A percentile compares a stretch with the other conserved stretches of the same genome.
These are phyloP conservation scores for Enteromius mattozi DNA, from an alignment of 2,797 vertebrate species.

Conservation along the genomic window DNA sequence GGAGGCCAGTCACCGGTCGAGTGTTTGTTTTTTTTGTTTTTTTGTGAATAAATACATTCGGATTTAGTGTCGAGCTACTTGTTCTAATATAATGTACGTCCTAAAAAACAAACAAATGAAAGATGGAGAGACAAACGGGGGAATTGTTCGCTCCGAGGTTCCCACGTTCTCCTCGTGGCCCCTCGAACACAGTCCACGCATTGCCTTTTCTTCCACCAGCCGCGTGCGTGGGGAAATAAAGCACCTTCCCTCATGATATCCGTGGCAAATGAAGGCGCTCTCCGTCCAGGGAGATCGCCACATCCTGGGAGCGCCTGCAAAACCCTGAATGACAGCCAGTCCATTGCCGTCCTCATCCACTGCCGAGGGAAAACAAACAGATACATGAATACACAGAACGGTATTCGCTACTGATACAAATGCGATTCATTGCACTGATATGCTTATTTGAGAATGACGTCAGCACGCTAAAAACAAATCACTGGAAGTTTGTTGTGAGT, in stretches of 20 bases:
- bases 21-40: slow-evolving; percentile 48
- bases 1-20: slow-evolving; percentile 58
- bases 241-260: slow-evolving; percentile 73
- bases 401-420: not conserved
- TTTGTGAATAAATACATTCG: slow-evolving; percentile 93
- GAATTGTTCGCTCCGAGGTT: slow-evolving; percentile 68
- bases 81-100: slow-evolving; percentile 76
- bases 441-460: not conserved
- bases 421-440: no score
- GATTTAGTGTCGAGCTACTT: slow-evolving; percentile 81
- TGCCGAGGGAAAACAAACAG: slow-evolving; percentile 64
- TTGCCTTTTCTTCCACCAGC: slow-evolving; percentile 72
- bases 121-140: slow-evolving; percentile 50
- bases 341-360: slow-evolving; percentile 79
- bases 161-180: slow-evolving; percentile 69
- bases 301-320: slow-evolving; percentile 72
- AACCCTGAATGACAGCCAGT: slow-evolving; percentile 77
- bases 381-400: slow-evolving; percentile 50
- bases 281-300: slow-evolving; percentile 74
- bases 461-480: no score
- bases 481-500: not conserved
- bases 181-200: slow-evolving; percentile 68
- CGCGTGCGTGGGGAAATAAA: slow-evolving; percentile 61
- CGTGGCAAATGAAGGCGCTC: slow-evolving; percentile 75
- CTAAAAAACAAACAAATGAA: slow-evolving; percentile 58